phyloP scores from a whole-genome alignment of 2,888 invertebrate species.

The Ennomos fuscantarius region DNA sequence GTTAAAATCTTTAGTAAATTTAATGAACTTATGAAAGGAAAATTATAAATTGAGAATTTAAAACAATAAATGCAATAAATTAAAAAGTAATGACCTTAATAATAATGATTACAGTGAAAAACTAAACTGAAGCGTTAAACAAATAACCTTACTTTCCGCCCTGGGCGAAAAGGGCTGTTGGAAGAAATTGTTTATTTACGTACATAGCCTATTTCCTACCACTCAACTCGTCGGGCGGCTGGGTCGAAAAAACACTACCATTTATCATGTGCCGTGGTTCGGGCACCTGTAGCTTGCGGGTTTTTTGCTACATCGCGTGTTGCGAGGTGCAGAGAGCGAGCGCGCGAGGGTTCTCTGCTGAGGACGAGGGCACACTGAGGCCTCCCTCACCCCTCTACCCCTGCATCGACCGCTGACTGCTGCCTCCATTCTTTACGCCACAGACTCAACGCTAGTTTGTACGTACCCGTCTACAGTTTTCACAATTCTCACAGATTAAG shows the following conservation, averaged over 20 bases:
- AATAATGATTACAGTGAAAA: conserved; percentile 21
- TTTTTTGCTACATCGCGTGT: conserved; percentile 62
- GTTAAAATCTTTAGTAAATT: conserved; percentile 24
- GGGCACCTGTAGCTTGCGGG: conserved; percentile 69
- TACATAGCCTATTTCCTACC: conserved; percentile 56
- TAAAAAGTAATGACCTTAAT: conserved; percentile 16
- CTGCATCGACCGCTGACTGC: conserved; percentile 60
- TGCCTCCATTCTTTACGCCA: conserved; percentile 54
- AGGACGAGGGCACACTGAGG: conserved; percentile 62
- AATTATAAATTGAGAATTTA: conserved; percentile 8
- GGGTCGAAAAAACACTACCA: conserved; percentile 62
- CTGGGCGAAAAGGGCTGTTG: conserved; percentile 37
- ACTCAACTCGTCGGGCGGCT: conserved; percentile 56
- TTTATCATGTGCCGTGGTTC: conserved; percentile 60
- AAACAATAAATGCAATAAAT: conserved; percentile 12
- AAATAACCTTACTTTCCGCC: conserved; percentile 42
- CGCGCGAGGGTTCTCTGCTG: conserved; percentile 55
- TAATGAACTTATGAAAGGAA: conserved; percentile 18
- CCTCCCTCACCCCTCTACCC: conserved; percentile 53
- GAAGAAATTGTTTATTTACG: conserved; percentile 55
- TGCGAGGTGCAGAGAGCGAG: conserved; percentile 48
- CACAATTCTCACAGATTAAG: conserved; percentile 6
- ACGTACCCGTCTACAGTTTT: conserved; percentile 24
- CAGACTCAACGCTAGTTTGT: conserved; percentile 24
- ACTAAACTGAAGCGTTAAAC: conserved; percentile 19